These are phyloP conservation scores for Electrona antarctica DNA, from an alignment of 2,113 vertebrate species.

Conservation along the genomic window DNA sequence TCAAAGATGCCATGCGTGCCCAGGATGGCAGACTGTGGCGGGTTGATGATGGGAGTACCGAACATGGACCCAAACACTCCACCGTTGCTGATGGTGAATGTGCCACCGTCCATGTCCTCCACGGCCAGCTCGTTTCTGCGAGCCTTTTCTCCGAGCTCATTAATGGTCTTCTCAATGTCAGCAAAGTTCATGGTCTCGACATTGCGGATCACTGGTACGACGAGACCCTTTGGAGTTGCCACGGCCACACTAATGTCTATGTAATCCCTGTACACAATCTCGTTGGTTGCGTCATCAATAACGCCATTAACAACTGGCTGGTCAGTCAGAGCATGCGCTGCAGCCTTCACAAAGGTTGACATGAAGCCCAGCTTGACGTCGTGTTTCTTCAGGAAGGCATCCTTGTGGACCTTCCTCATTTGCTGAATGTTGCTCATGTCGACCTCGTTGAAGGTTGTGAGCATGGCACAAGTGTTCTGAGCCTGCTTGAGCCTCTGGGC, in stretches of 20 bases:
- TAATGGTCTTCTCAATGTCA: constrained; percentile 90
- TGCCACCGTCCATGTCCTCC: constrained; percentile 96
- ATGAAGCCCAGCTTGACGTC: constrained; percentile 93
- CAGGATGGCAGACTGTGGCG: constrained; percentile 93
- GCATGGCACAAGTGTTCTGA: constrained; percentile 94
- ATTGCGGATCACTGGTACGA: constrained; percentile 92
- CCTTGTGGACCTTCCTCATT: constrained; percentile 87
- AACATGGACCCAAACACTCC: constrained; percentile 95
- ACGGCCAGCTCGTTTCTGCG: constrained; percentile 93
- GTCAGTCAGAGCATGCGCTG: constrained; percentile 88
- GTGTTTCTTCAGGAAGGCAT: constrained; percentile 91
- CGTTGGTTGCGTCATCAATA: constrained; percentile 93
- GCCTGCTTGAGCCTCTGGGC: constrained; percentile 96
- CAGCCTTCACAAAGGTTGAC: constrained; percentile 94
- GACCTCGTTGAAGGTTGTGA: constrained; percentile 95
- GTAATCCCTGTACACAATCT: constrained; percentile 95
- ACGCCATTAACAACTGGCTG: constrained; percentile 93
- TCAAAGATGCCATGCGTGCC: constrained; percentile 95
- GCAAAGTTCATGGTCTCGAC: constrained; percentile 93
- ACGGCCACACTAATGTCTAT: constrained; percentile 96
- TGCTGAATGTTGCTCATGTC: constrained; percentile 97
- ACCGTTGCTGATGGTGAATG: constrained; percentile 96
- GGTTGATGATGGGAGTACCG: constrained; percentile 95
- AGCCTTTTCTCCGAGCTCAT: constrained; percentile 92
- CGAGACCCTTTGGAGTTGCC: constrained; percentile 93